phyloP scores from a whole-genome alignment of 2,797 vertebrate species.

The Microhierax caerulescens region DNA sequence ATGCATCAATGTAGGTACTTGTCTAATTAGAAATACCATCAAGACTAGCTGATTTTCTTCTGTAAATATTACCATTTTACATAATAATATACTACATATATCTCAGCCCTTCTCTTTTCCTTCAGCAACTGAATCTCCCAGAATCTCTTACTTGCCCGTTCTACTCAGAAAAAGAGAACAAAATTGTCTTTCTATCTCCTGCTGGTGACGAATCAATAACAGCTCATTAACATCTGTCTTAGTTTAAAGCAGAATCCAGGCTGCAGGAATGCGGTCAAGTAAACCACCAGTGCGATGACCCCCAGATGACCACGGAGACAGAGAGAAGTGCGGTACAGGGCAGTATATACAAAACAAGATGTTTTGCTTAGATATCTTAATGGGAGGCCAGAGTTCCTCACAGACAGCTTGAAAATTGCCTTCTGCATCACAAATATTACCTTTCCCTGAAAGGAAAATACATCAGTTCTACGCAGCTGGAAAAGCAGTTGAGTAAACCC shows the following conservation, averaged over 20 bases:
- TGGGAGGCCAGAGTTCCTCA: neutral
- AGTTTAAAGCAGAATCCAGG: neutral
- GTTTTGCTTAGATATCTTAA: constrained; percentile 18
- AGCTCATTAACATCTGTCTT: constrained; percentile 31
- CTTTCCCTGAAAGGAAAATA: neutral
- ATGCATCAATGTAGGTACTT: neutral
- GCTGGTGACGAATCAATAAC: neutral
- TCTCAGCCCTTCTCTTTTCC: neutral
- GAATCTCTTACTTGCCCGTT: neutral
- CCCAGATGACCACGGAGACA: neutral
- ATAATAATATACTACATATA: neutral
- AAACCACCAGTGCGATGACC: neutral
- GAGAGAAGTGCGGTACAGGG: neutral
- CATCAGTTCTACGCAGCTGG: neutral
- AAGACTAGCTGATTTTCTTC: neutral
- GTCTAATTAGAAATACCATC: neutral
- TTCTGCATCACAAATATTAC: constrained; percentile 33
- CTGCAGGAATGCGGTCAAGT: neutral
- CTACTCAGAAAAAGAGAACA: neutral
- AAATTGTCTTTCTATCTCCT: neutral
- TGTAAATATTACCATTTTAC: neutral
- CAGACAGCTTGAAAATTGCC: constrained; percentile 15
- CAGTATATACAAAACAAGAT: neutral
- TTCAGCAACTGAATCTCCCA: neutral
- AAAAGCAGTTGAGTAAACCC: neutral